Base-by-base conservation (phyloP, 2,113 vertebrate genomes). In the Elephas maximus region DNA sequence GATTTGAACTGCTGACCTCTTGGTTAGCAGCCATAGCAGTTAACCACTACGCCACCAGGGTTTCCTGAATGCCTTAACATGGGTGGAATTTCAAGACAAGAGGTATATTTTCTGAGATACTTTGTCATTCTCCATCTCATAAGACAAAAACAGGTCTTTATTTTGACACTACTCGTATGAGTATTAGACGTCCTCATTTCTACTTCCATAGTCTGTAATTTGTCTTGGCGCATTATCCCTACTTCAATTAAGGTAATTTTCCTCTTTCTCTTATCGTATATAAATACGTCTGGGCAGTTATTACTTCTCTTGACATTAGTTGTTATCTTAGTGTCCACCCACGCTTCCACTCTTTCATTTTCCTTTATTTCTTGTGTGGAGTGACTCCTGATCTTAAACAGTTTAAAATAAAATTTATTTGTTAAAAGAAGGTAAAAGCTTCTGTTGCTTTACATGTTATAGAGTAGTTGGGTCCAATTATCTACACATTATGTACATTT, bases 211-310 rank as follows among this genome's bases (percentile, higher is more conserved):
- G 63, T 4, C 87, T 91, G 71, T 94, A 82, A 97, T 96, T 94
- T 91, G 89, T 62, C 86, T 88, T 21, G 65, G 57, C 83, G n/a
- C 5, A 4, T 45, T 86, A 53, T n/a, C 37, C 10, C 33, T 41
- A 9, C 79, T 78, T 76, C 83, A 97, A 80, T 71, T n/a, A 91
- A n/a, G 74, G 79, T 81, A 57, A 88, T 89, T 86, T 69, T 67
- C 91, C 48, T 96, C 85, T 83, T 57, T 37, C 48, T 18, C 23
- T 91, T 83, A 89, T 94, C 71, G 4, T 73, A 18, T 28, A 2
- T 30, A 60, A 95, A 33, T 84, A 65, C 10, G 8, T 44, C 37
- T 23, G 4, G 74, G 48, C 33, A 65, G 74, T 83, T 51, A 79
- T 87, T 87, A 87, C 21, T 23, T 83, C 62, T 90, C 21, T 74